phyloP scores from a whole-genome alignment of 2,113 vertebrate species.

The Ailuropoda melanoleuca region DNA sequence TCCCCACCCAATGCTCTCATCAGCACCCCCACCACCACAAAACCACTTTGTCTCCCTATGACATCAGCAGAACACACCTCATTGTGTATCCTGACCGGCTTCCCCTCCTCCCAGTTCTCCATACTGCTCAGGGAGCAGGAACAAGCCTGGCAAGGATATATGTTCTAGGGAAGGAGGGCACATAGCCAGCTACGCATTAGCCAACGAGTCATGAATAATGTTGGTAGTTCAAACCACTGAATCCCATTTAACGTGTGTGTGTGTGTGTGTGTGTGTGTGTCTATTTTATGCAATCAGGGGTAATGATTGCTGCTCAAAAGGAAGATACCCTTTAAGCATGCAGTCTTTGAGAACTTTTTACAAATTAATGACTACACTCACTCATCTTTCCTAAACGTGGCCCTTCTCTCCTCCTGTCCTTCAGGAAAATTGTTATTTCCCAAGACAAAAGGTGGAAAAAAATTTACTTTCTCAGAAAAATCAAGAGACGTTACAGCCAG shows the following conservation, averaged over 20 bases:
- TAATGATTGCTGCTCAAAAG: background rate
- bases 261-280: no score
- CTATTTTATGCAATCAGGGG: background rate
- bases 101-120: background rate
- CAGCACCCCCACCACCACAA: background rate
- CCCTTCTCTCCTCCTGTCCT: background rate
- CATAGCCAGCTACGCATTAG: background rate
- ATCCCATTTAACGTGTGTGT: background rate
- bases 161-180: background rate
- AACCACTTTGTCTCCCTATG: conserved; percentile 12
- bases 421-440: background rate
- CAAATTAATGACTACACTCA: background rate
- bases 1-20: background rate
- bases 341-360: background rate
- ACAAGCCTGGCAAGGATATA: background rate
- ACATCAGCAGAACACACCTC: background rate
- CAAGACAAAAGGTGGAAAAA: background rate
- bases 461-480: background rate
- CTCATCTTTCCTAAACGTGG: background rate
- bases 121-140: background rate
- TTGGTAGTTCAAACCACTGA: background rate
- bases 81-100: background rate
- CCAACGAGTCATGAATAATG: background rate
- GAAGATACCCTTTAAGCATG: background rate
- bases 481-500: background rate